Evolutionary conservation across 2,888 invertebrate species (phyloP), one percentile per base, ranked within the genome.

Genomic region (Drosophila peninsularis): DNA sequence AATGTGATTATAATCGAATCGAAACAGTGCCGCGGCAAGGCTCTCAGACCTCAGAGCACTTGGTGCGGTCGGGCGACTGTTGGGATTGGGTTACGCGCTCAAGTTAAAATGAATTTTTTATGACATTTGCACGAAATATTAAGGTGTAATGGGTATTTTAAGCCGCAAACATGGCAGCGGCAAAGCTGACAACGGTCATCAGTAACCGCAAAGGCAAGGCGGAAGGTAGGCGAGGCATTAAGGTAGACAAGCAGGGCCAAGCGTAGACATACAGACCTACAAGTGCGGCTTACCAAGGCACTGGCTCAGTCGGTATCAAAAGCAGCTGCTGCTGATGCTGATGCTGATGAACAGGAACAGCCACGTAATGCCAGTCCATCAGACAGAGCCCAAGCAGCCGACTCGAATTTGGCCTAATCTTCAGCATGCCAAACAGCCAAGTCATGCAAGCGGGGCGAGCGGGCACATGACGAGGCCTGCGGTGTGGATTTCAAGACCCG

Each of bases 71-170:
- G 49, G 17, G 13, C 34, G 11, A 32, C 41, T 37, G 36, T 41
- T 36, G 52, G 65, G 62, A 49, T 80, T 88, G 73, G 73, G 73
- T 88, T 88, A 79, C 88, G 71, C 58, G 67, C 67, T 69, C 63
- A 73, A 65, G 54, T 79, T 79, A 79, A 82, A 82, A 71, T 88
- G 86, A 75, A 85, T 88, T 77, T 75, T 80, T 63, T 78, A 87
- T 87, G 89, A 81, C 89, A 71, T 73, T 88, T 81, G 84, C 88
- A 81, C 79, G 87, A 81, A 76, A 83, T 88, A 83, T 83, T 81
- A 76, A 84, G 89, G 84, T 77, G 76, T 79, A 78, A 81, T 83
- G 84, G 74, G 78, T 63, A 76, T 78, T 75, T 55, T 45, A 78
- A 84, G 80, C 68, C 62, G 65, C 80, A 68, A 56, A 69, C 82